These are phyloP conservation scores for Colostygia pectinataria DNA, from an alignment of 2,888 invertebrate species.

Conservation along the genomic window DNA sequence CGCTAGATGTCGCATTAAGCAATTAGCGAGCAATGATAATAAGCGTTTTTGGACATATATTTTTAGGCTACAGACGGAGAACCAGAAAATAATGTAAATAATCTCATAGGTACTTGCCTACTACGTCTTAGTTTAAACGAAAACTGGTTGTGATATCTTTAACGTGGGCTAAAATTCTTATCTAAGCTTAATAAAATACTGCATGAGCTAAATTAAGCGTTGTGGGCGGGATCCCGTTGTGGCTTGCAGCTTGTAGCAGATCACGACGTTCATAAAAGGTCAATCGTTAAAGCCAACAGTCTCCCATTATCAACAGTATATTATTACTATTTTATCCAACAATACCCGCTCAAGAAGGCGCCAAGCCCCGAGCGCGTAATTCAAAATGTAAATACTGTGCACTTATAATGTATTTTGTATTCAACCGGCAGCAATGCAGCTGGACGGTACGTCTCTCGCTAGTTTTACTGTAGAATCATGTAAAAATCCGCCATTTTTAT, in stretches of 20 bases:
- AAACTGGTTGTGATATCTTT: no score
- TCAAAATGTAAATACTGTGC: conserved; percentile 80
- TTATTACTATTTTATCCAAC: conserved; percentile 26
- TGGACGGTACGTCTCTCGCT: conserved; percentile 67
- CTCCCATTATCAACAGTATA: conserved; percentile 4
- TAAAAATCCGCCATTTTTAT: conserved; percentile 78
- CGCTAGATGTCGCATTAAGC: no score
- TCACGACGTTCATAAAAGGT: conserved; percentile 8
- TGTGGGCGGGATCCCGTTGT: conserved; percentile 11
- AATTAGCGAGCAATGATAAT: no score
- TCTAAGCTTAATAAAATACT: no score
- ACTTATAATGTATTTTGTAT: conserved; percentile 79
- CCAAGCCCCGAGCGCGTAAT: conserved; percentile 71
- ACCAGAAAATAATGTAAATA: no score
- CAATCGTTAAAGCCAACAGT: conserved; percentile 12
- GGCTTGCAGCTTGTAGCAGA: conserved; percentile 6
- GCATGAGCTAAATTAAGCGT: conserved; percentile 2
- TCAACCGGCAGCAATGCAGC: conserved; percentile 64
- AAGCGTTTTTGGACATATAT: no score
- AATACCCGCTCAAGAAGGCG: conserved; percentile 44
- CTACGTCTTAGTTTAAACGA: no score
- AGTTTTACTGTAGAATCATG: conserved; percentile 79
- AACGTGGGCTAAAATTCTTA: no score
- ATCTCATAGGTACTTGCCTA: no score
- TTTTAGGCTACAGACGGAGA: no score